Evolutionary conservation across 2,888 invertebrate species (phyloP), one percentile per base, ranked within the genome.

Genomic region (Heliconius charithonia): DNA sequence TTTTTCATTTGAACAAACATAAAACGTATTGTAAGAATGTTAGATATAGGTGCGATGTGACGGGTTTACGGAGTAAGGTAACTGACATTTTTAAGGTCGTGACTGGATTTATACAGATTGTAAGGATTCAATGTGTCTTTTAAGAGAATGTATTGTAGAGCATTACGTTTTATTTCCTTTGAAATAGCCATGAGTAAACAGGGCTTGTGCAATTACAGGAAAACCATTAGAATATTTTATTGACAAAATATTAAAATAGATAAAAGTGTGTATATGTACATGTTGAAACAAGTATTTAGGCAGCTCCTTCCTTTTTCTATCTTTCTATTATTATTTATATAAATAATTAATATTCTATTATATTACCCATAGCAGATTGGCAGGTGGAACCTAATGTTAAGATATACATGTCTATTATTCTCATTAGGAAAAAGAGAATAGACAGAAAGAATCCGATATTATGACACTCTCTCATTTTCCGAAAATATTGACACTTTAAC

Each of bases 21-120:
- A 41, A 63, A 63, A 41, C 25, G 41, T 75, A 56, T 75, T 67
- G 27, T 67, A 56, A 32, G 56, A 62, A 62, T 59, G 45, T 51
- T 66, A 69, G 69, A 76, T 27, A 19, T 59, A 67, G 67, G 67
- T 75, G 56, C 3, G 51, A 66, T 32, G 51, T 70, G 70, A 70
- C 19, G 45, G 70, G 41, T 41, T 59, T 51, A 59, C 37, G 56
- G n/a, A 27, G 22, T 76, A 25, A 25, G 27, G 51, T 51, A 69
- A 25, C 67, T 69, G 62, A 62, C 62, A 29, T 70, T 69, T 76
- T 75, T 70, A 59, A 59, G 76, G 76, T 76, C 69, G 56, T 76
- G 69, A 70, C 62, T 41, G 37, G 70, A 70, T 70, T 70, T 63
- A 70, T 25, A 25, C 27, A 70, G 29, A 41, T 62, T 69, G 27